A percentile compares a stretch with the other conserved stretches of the same genome.
Evolutionary conservation across 1,140 invertebrate genomes (phyloP).

Genomic region (Zophobas atratus): DNA sequence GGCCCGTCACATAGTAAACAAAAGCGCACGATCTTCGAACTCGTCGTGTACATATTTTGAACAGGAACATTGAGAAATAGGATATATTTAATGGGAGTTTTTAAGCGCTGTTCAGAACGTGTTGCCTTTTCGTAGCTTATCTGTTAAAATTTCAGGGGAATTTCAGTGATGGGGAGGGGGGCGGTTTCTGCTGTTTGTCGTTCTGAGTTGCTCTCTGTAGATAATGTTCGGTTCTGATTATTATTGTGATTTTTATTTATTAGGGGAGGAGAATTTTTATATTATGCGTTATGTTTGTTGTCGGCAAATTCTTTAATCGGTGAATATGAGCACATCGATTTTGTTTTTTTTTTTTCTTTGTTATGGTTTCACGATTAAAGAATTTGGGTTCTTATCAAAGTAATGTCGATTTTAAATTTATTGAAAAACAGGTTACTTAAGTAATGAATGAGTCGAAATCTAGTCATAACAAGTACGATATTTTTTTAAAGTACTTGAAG

Average conservation of each 20-base stretch:
- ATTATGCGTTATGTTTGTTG: conserved; percentile 34
- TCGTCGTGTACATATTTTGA: conserved; percentile 20
- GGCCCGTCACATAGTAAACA: conserved; percentile 65
- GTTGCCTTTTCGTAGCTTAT: conserved; percentile 45
- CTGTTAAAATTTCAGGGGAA: conserved; percentile 8
- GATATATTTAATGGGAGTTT: conserved; percentile 43
- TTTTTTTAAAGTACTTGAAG: conserved; percentile 61
- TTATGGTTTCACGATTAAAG: conserved; percentile 10
- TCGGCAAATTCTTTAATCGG: conserved; percentile 14
- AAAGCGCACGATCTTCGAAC: conserved; percentile 25
- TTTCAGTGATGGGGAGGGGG: conserved; percentile 2
- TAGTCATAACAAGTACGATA: conserved; percentile 60
- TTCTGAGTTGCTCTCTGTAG: conserved; percentile 43
- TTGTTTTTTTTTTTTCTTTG: neutral
- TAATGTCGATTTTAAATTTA: conserved; percentile 32
- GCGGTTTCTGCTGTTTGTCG: neutral
- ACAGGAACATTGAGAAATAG: conserved; percentile 27
- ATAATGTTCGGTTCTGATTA: conserved; percentile 34
- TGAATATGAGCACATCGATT: neutral
- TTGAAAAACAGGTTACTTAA: conserved; percentile 37
- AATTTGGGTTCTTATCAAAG: conserved; percentile 1
- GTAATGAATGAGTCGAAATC: conserved; percentile 55
- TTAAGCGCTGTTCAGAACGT: conserved; percentile 26
- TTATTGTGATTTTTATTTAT: conserved; percentile 46
- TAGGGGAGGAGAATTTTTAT: conserved; percentile 39